phyloP scores from a whole-genome alignment of 2,797 vertebrate species.

The Muscicapa striata region DNA sequence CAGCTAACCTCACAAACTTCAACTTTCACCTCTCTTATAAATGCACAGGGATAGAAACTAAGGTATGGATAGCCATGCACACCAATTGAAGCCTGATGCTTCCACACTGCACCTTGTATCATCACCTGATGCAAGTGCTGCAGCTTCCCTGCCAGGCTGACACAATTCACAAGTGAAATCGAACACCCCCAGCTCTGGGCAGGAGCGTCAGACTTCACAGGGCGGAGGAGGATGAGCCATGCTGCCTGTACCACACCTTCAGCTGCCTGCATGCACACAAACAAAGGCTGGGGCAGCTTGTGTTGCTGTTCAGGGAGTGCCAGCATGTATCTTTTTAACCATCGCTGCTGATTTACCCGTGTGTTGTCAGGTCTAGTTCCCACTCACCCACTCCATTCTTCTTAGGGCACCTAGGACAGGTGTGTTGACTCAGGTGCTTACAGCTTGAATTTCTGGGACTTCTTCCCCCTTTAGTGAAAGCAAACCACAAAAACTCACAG shows the following conservation, averaged over 20 bases:
- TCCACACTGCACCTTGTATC: not conserved
- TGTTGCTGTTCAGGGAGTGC: not conserved
- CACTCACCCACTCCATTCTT: not conserved
- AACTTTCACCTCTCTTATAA: not conserved
- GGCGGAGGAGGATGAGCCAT: not conserved
- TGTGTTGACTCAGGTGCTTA: not conserved
- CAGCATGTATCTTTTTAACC: not conserved
- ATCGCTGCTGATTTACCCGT: not conserved
- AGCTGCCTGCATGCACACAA: not conserved
- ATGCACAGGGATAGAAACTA: not conserved
- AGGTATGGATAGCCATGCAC: not conserved
- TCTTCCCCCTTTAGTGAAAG: not conserved
- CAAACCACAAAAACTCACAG: not conserved
- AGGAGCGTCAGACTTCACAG: not conserved
- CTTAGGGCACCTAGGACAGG: not conserved
- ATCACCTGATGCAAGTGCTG: not conserved
- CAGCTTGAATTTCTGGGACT: not conserved
- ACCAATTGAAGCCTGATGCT: not conserved
- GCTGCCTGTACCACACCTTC: not conserved
- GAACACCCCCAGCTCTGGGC: not conserved
- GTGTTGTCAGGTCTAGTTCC: not conserved
- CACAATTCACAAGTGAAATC: not conserved
- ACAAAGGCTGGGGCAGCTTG: not conserved
- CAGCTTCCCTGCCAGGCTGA: not conserved
- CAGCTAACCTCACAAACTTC: no score